Base-by-base conservation (phyloP, 2,888 invertebrate species). In the Cheilosia grossa region DNA sequence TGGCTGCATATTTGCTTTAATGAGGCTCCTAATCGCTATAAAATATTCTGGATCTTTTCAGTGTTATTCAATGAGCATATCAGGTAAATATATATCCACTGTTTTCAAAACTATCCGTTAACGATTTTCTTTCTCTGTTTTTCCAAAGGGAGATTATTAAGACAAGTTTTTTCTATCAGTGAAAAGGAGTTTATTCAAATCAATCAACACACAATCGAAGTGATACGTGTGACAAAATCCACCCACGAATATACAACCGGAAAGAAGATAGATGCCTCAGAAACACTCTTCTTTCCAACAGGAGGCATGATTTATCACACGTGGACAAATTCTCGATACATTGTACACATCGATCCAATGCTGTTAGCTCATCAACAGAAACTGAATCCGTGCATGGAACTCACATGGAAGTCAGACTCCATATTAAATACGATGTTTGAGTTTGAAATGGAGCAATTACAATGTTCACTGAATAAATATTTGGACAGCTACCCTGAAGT, bases 401-500 rank as follows among this genome's bases (percentile, higher is more conserved):
- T 67, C 4, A 67, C 37, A 49, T 75, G 75, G 75, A 67, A 49
- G 9, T 58, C 66, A 30, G 75, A 75, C 59, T 42, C 40, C 13
- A 30, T 67, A 10, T 13, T 75, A 6, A n/a, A 51, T 42, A 21
- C 42, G 2, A 30, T 75, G 67, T 58, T 67, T 24, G 30, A 66
- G 13, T 67, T 75, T 17, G 33, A 51, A 42, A 75, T 21, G 9
- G 58, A 67, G 7, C 3, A 58, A 1, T 19, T 15, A 0, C 13
- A 66, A 5, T 44, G 51, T n/a, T 2, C 40, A 2, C 9, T 75
- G 33, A 30, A 51, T n/a, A 51, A 80, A 0, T 91, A 89, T 74
- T 78, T 91, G 33, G 79, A 87, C 5, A 64, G 86, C 0, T 88
- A 90, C 72, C 89, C 91, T 0, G 89, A 90, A 59, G 53, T 90